Evolutionary conservation across 2,888 invertebrate species (phyloP), one percentile per base, ranked within the genome.

Genomic region (Mesopsocus fuscifrons): DNA sequence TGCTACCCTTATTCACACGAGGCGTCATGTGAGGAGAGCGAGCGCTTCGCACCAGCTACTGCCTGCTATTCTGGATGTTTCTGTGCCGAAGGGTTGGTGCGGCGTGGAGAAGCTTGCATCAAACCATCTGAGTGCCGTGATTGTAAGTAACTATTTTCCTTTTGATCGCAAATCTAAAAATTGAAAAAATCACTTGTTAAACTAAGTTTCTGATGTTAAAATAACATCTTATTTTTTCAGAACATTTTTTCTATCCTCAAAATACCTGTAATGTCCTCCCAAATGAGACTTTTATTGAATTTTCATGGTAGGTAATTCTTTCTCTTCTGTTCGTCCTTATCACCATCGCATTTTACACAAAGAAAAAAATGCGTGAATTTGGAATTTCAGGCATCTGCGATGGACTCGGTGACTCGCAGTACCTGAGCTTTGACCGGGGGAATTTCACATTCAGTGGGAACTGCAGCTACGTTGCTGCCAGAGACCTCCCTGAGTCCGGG

Each of bases 61-160:
- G 67, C 70, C 34, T 87, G 84, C 59, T 78, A 77, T 63, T 72
- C 83, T 1, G 87, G 87, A 43, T 87, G 87, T 59, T 85, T 80
- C 62, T 87, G 87, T 51, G 83, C 85, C 0, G 73, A 77, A 34
- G 85, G 85, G 32, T 54, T 63, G 17, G 72, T 80, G 1, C 65
- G 78, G 15, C 70, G 71, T 53, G 78, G 72, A 6, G 71, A 75
- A 44, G 61, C 63, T 9, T 87, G 87, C 54, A 67, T 84, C 4
- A 64, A 69, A 44, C 74, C 82, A 0, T 64, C 70, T 0, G 74
- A 75, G 45, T 87, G 87, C 54, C 67, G 74, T 43, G 82, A 87
- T 56, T 85, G 85, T 66, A 59, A 71, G 64, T 73, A n/a, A n/a
- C n/a, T n/a, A n/a, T n/a, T n/a, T n/a, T n/a, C n/a, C n/a, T n/a